These are phyloP conservation scores for Mellilla xanthometata DNA, from an alignment of 2,888 invertebrate species.

Conservation along the genomic window DNA sequence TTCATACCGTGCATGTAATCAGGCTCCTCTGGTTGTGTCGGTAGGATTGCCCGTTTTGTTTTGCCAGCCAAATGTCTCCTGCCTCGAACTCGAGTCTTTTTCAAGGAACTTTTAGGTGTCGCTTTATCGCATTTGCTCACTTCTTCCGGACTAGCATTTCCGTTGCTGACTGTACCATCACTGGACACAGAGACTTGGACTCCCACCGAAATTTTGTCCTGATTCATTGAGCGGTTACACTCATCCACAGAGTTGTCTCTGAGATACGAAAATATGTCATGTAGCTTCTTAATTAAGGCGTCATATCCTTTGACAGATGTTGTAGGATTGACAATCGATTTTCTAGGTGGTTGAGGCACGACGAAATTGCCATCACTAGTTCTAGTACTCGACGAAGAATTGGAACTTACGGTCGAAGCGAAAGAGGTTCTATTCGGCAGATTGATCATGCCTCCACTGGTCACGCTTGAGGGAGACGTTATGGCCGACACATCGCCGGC, in stretches of 20 bases:
- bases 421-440: conserved; percentile 70
- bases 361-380: conserved; percentile 77
- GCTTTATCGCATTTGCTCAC: conserved; percentile 63
- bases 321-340: conserved; percentile 63
- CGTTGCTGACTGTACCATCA: conserved; percentile 60
- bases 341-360: conserved; percentile 74
- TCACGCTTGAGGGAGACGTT: conserved; percentile 75
- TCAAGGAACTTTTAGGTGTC: conserved; percentile 80
- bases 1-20: conserved; percentile 73
- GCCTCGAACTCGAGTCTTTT: conserved; percentile 70
- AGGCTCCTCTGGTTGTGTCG: conserved; percentile 70
- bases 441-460: conserved; percentile 70
- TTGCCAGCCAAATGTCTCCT: conserved; percentile 68
- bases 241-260: conserved; percentile 60
- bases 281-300: conserved; percentile 65
- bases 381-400: conserved; percentile 65
- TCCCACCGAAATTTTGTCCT: conserved; percentile 69
- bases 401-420: conserved; percentile 68
- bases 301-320: conserved; percentile 72
- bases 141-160: conserved; percentile 71
- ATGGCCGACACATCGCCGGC: conserved; percentile 68
- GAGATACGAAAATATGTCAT: conserved; percentile 70
- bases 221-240: conserved; percentile 50
- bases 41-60: conserved; percentile 68
- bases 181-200: conserved; percentile 61